These are phyloP conservation scores for Eustalomyia histrio DNA, from an alignment of 2,888 invertebrate species.

Conservation along the genomic window DNA sequence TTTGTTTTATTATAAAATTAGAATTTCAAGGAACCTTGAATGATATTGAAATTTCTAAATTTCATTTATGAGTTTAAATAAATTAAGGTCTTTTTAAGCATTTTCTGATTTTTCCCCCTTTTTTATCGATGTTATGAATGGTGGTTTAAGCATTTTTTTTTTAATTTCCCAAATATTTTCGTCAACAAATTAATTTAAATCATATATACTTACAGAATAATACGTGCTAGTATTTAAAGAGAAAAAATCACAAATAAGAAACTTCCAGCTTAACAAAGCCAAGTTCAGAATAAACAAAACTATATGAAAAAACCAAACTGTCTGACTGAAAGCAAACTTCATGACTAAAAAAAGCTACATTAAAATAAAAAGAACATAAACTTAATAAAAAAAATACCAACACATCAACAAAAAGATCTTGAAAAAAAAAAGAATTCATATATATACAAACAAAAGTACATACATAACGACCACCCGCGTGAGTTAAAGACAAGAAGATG, in stretches of 20 bases:
- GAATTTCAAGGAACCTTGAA: no score
- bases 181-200: no score
- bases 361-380: constrained; percentile 15
- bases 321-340: constrained; percentile 59
- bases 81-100: no score
- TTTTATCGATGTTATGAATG: no score
- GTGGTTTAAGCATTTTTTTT: no score
- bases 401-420: constrained; percentile 12
- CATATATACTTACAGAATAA: background rate
- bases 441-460: background rate
- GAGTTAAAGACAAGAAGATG: constrained; percentile 18
- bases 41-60: no score
- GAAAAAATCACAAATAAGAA: background rate
- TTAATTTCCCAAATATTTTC: background rate
- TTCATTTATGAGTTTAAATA: no score
- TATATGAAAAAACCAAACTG: constrained; percentile 48
- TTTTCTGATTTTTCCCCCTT: no score
- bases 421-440: constrained; percentile 23
- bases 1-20: no score
- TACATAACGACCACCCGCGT: constrained; percentile 62
- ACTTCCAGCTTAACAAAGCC: constrained; percentile 41
- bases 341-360: constrained; percentile 27
- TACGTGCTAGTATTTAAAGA: background rate
- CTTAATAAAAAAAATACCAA: background rate
- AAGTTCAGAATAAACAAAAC: constrained; percentile 39